Evolutionary conservation across 2,113 vertebrate genomes (phyloP).

Genomic region (Atherinomorus stipes): DNA sequence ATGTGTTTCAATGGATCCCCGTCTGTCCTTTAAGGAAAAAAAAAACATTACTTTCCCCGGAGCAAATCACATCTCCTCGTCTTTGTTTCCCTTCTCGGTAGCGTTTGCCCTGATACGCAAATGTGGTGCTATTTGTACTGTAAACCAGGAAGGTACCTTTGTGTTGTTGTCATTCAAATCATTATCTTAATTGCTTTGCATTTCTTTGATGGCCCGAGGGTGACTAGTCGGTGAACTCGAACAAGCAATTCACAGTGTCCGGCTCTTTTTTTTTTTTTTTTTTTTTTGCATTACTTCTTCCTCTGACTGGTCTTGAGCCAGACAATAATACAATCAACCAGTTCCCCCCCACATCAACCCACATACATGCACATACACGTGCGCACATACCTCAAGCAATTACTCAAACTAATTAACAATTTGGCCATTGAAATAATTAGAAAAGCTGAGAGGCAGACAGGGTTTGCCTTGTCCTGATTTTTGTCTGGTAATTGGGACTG

Average conservation of each 20-base stretch:
- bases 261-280: not conserved
- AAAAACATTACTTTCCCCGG: conserved; percentile 3
- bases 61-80: conserved; percentile 20
- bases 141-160: conserved; percentile 47
- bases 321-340: conserved; percentile 49
- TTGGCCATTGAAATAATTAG: conserved; percentile 52
- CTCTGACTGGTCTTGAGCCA: conserved; percentile 22
- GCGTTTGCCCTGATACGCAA: conserved; percentile 37
- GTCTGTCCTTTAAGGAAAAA: not conserved
- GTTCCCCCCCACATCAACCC: not conserved
- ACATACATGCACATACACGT: not conserved
- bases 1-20: conserved; percentile 25
- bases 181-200: conserved; percentile 64
- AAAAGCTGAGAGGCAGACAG: conserved; percentile 33
- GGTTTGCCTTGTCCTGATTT: conserved; percentile 4
- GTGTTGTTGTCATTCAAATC: conserved; percentile 63
- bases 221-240: conserved; percentile 31
- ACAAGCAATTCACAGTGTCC: conserved; percentile 30
- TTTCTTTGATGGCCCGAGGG: conserved; percentile 40
- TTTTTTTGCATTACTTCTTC: not conserved
- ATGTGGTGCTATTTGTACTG: conserved; percentile 31
- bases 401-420: conserved; percentile 69
- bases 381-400: conserved; percentile 38
- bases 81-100: conserved; percentile 32
- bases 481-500: conserved; percentile 8